These are phyloP conservation scores for Scaptomyza parva DNA, from an alignment of 2,888 invertebrate species.

Conservation along the genomic window DNA sequence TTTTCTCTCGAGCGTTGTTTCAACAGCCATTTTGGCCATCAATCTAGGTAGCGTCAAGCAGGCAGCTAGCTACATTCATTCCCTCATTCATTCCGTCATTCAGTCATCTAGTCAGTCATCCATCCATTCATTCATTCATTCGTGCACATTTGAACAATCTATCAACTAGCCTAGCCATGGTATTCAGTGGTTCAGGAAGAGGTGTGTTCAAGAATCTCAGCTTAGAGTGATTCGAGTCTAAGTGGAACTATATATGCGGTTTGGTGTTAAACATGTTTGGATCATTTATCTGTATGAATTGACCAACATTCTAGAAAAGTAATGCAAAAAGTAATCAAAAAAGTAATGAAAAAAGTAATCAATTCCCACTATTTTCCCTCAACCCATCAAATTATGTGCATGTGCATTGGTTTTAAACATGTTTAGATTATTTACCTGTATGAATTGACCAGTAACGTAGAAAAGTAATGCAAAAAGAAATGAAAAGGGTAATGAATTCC, in stretches of 20 bases:
- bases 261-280: neutral
- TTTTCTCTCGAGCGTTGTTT: conserved; percentile 57
- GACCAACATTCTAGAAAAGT: too few species aligned
- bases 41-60: conserved; percentile 67
- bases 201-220: conserved; percentile 37
- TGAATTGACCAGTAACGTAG: too few species aligned
- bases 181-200: conserved; percentile 1
- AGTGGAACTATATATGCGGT: neutral
- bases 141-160: conserved; percentile 67
- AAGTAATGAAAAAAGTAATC: too few species aligned
- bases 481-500: too few species aligned
- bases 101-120: conserved; percentile 52
- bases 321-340: too few species aligned
- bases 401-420: too few species aligned
- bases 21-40: conserved; percentile 78
- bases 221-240: neutral
- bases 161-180: conserved; percentile 58
- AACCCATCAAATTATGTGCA: too few species aligned
- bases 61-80: conserved; percentile 45
- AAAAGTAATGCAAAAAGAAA: too few species aligned
- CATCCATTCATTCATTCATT: conserved; percentile 36
- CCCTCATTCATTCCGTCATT: conserved; percentile 51
- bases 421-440: too few species aligned
- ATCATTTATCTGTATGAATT: too few species aligned
- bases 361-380: too few species aligned